phyloP scores from a whole-genome alignment of 2,797 vertebrate genomes.

The Scomberomorus guttatus region DNA sequence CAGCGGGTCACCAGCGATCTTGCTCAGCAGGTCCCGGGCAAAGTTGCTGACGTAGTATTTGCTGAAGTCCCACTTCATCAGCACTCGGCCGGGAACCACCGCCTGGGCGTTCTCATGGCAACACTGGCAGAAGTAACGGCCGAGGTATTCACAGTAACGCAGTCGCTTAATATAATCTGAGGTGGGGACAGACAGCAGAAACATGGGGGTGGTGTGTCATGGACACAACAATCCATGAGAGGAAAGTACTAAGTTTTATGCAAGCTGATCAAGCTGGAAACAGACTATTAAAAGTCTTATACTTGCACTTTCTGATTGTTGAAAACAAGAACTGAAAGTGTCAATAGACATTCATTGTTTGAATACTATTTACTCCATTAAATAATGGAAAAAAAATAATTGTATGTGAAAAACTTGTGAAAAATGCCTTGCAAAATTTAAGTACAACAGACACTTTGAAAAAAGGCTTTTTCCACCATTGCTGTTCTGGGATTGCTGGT shows the following conservation, averaged over 20 bases:
- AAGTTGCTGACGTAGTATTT: constrained; percentile 98
- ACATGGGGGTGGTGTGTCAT: not conserved
- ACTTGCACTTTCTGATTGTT: not conserved
- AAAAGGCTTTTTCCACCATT: not conserved
- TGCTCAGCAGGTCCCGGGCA: constrained; percentile 94
- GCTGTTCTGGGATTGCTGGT: not conserved
- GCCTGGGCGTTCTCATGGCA: constrained; percentile 96
- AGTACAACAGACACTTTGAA: not conserved
- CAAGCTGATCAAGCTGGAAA: too few species aligned
- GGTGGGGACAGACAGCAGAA: constrained; percentile 21
- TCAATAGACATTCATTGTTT: not conserved
- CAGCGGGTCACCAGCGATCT: constrained; percentile 96
- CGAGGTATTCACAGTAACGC: constrained; percentile 97
- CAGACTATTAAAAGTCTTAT: not conserved
- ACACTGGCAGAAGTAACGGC: constrained; percentile 98
- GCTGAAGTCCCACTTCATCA: constrained; percentile 98
- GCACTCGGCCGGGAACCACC: constrained; percentile 91
- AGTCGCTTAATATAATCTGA: constrained; percentile 97
- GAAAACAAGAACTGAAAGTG: constrained; percentile 9
- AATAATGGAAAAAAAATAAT: not conserved
- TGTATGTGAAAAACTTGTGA: not conserved
- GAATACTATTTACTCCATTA: not conserved
- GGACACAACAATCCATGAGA: too few species aligned
- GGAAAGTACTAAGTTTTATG: not conserved
- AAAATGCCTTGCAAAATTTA: not conserved